Evolutionary conservation across 2,113 vertebrate genomes (phyloP), one percentile per base, ranked within the genome.

Genomic region (Gopherus evgoodei): DNA sequence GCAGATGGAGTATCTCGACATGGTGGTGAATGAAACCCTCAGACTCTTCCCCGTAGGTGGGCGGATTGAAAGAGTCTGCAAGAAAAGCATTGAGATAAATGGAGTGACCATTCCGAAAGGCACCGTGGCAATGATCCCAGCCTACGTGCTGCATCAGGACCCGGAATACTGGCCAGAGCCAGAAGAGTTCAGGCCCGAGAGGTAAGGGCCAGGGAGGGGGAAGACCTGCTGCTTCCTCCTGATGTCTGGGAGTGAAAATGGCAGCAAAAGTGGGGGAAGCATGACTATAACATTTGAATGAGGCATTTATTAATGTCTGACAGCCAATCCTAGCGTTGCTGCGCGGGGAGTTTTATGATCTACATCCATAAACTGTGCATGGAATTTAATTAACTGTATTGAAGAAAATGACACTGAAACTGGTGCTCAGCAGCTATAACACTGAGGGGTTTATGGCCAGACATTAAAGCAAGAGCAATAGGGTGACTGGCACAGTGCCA

Each of bases 1-100:
- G 75, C 98, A 99, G 89, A 98, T 99, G 98, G 98, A 99, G 11
- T 99, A 99, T 88, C 93, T 99, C 1, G 98, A 99, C 25, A 98
- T 98, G 96, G 98, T 98, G 53, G 93, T 99, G 96, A 99, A 97
- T 0, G 98, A 99, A 95, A 96, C 97, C 11, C 97, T 99, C 42
- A 92, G 98, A 5, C 38, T 99, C 29, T 98, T 97, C 53, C 98
- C 99, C 0, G 12, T 3, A 0, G 91, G 54, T 4, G 31, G 89
- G 0, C 94, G 98, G 31, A 7, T 99, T 31, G 98, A 99, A 16
- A 98, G 99, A n/a, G 44, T 98, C 47, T 99, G 98, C 96, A 99
- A 99, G 96, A 97, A 98, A 49, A 97, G 98, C 0, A 92, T 99
- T 81, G 98, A 99, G 96, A 65, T 99, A 42, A 97, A 90, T 5